Base-by-base conservation (phyloP, 2,113 vertebrate genomes). In the Colistium nudipinnis region DNA sequence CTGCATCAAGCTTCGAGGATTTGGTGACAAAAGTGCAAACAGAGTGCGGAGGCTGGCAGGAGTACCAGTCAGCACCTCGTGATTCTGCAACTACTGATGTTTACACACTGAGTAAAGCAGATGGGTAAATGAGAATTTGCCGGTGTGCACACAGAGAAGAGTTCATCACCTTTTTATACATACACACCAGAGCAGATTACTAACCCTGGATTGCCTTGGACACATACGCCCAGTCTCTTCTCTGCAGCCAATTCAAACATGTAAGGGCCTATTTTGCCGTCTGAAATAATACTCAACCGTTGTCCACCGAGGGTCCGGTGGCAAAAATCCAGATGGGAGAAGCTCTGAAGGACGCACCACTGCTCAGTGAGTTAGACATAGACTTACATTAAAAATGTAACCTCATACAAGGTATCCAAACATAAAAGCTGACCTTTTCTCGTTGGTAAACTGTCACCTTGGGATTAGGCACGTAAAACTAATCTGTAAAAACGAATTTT, bases 71-170 rank as follows among this genome's bases (percentile, higher is more conserved):
- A 2, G 35, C 5, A 10, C 30, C 19, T 33, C 7, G 13, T 28
- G 47, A 31, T 65, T 61, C 53, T 69, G 51, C 24, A 7, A 4
- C 17, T 6, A 28, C 72, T 64, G 19, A 2, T 73, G 77, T 78
- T 80, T 80, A 28, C 44, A 41, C 14, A 30, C 51, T 4, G 67
- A 44, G 53, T 12, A 43, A 33, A 63, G 61, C 68, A 63, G 74
- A 70, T 72, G 70, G 53, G 63, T 56, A 56, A 74, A 80, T 60
- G 65, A 62, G 59, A 17, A 36, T 24, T 17, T 59, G 48, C 45
- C 4, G 47, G 25, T 17, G 24, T 17, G 25, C 20, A 17, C 14
- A 27, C 14, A 27, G n/a, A 44, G n/a, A 2, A 20, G 47, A 49
- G 51, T 20, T 59, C 47, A 61, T 74, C 44, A 41, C 20, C 25